Evolutionary conservation across 2,113 vertebrate species (phyloP).

Genomic region (Dromas ardeola): DNA sequence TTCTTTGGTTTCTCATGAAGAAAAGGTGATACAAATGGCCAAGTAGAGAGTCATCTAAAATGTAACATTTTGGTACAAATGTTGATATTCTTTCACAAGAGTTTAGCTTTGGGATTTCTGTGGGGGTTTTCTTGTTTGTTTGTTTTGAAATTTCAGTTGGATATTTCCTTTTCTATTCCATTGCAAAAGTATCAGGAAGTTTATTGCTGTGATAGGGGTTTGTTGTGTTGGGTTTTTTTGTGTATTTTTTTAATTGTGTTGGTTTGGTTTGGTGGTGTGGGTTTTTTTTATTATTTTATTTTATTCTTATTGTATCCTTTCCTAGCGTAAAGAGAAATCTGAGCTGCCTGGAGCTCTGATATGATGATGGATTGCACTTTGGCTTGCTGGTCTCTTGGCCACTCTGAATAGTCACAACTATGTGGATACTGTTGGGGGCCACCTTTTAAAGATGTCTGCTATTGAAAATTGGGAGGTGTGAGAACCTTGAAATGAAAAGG

Average conservation of each 20-base stretch:
- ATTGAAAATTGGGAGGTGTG: not conserved
- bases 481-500: not conserved
- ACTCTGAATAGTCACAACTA: not conserved
- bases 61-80: not conserved
- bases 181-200: not conserved
- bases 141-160: not conserved
- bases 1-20: not conserved
- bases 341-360: rapidly evolving
- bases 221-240: no score
- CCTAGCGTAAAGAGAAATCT: not conserved
- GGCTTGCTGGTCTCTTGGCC: not conserved
- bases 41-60: not conserved
- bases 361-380: not conserved
- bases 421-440: not conserved
- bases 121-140: not conserved
- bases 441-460: not conserved
- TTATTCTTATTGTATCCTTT: not conserved
- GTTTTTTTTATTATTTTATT: not conserved
- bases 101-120: not conserved
- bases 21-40: not conserved
- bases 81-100: not conserved
- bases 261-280: no score
- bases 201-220: not conserved
- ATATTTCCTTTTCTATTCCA: not conserved
- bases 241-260: no score